Conservation (phyloP, 2,797 vertebrate species). For the Danio choprae region DNA sequence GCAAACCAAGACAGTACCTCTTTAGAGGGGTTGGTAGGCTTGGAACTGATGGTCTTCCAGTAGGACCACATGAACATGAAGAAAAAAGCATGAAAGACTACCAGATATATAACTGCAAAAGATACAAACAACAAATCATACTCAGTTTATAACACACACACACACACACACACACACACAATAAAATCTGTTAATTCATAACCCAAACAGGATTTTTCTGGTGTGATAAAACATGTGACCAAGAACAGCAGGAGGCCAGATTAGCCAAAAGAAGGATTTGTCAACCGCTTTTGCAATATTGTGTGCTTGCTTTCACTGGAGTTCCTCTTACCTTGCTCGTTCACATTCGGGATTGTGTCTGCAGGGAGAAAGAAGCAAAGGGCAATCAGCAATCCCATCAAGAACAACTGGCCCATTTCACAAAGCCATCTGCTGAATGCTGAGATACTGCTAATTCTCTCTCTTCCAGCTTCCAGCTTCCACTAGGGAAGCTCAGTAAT, state of each 20-base stretch:
- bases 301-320: background rate
- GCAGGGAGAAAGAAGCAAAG: slow-evolving; percentile 44
- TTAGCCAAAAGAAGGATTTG: slow-evolving; percentile 24
- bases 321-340: slow-evolving; percentile 87
- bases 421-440: slow-evolving; percentile 48
- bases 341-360: slow-evolving; percentile 90
- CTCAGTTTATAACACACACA: background rate
- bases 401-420: slow-evolving; percentile 46
- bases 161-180: background rate
- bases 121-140: slow-evolving; percentile 54
- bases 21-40: slow-evolving; percentile 86
- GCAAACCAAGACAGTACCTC: slow-evolving; percentile 78
- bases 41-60: slow-evolving; percentile 95
- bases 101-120: slow-evolving; percentile 91
- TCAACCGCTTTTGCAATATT: slow-evolving; percentile 9
- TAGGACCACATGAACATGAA: slow-evolving; percentile 97
- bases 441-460: slow-evolving; percentile 25
- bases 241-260: background rate
- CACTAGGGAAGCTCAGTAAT: slow-evolving; percentile 35
- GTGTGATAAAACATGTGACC: slow-evolving; percentile 19
- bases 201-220: background rate
- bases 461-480: slow-evolving; percentile 53
- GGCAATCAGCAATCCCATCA: slow-evolving; percentile 46
- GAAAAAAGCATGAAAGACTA: slow-evolving; percentile 92
- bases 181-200: slow-evolving; percentile 9